Base-by-base conservation (phyloP, 2,888 invertebrate species). In the Labia minor region DNA sequence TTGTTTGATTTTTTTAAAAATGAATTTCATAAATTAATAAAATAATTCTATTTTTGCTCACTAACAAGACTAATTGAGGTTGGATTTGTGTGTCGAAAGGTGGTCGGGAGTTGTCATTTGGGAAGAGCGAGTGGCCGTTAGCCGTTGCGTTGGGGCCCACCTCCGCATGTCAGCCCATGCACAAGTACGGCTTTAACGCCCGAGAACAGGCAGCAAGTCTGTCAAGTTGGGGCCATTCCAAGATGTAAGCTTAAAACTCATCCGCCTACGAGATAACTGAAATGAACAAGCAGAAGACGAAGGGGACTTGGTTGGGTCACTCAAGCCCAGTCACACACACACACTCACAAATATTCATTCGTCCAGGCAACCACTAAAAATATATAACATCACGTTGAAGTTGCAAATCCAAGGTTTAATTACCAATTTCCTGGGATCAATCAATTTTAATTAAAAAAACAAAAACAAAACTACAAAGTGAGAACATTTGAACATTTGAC, bases 141-240 rank as follows among this genome's bases (percentile, higher is more conserved):
- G 26, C 26, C 8, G 49, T 49, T n/a, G 3, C 2, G 49, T 14
- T n/a, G 49, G n/a, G 49, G 49, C 14, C 49, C 49, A 49, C 49
- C 49, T 49, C 49, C 49, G 49, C 49, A 49, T 14, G 8, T 4
- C 49, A 49, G 16, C 49, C 49, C 49, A 49, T 49, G 49, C 49
- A 10, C 16, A 49, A n/a, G 2, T 16, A 49, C 49, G 49, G 49
- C 49, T 16, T 49, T 49, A 49, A n/a, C 49, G n/a, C n/a, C 16
- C 49, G 49, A 49, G 49, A 49, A 14, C 49, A 49, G 49, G 49
- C 49, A 49, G 49, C 49, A 49, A 49, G 49, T 49, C 49, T 49
- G 49, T 49, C 49, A 49, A 49, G 49, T 49, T 49, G 49, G 49
- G 49, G 8, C 49, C 49, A 49, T 49, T 49, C 49, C 49, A 49